A percentile compares a stretch with the other conserved stretches of the same genome.
Evolutionary conservation across 2,888 invertebrate genomes (phyloP).

Genomic region (Drosophila maculinotata): DNA sequence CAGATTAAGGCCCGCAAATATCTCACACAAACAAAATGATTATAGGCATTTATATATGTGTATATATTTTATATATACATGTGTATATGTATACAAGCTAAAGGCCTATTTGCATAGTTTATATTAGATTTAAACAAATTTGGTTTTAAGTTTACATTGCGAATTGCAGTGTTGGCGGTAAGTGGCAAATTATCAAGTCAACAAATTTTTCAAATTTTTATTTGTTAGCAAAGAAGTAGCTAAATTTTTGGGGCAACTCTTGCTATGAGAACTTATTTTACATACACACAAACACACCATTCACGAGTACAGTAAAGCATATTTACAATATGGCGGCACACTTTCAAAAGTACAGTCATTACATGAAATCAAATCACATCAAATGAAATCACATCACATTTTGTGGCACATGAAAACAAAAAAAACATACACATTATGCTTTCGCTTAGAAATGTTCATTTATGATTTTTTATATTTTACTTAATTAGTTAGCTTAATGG

Average conservation of each 20-base stretch:
- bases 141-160: conserved; percentile 73
- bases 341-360: conserved; percentile 45
- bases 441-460: conserved; percentile 58
- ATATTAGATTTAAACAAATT: conserved; percentile 30
- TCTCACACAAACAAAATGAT: conserved; percentile 19
- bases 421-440: conserved; percentile 50
- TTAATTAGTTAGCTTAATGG: conserved; percentile 60
- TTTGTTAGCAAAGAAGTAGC: conserved; percentile 17
- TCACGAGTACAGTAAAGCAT: conserved; percentile 39
- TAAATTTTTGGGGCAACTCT: conserved; percentile 58
- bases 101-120: conserved; percentile 17
- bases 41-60: not conserved
- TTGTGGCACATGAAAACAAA: conserved; percentile 36
- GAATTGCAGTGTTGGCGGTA: conserved; percentile 77
- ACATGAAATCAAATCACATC: conserved; percentile 19
- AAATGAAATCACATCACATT: conserved; percentile 39
- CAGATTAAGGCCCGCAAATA: conserved; percentile 31
- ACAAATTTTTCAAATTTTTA: conserved; percentile 14
- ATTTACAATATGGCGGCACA: conserved; percentile 30
- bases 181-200: conserved; percentile 62
- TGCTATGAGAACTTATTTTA: conserved; percentile 73
- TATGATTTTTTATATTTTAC: conserved; percentile 37
- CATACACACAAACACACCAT: conserved; percentile 12
- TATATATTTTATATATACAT: conserved; percentile 4
- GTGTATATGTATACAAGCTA: conserved; percentile 2